These are phyloP conservation scores for Pycnomerus fuliginosus DNA, from an alignment of 2,888 invertebrate species.

Conservation along the genomic window DNA sequence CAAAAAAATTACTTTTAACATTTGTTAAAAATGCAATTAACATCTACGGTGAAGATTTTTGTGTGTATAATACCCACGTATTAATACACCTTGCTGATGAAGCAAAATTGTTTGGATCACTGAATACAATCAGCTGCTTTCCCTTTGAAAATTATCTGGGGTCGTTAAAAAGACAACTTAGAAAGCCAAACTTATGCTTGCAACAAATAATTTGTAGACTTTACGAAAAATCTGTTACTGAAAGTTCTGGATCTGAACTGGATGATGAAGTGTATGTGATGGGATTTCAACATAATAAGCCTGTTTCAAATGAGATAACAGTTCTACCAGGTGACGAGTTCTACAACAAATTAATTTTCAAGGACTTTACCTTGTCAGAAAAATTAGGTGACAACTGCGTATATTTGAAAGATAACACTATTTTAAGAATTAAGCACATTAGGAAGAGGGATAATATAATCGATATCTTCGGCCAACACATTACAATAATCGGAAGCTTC, in stretches of 20 bases:
- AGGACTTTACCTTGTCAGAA: constrained; percentile 2
- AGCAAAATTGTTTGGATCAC: constrained; percentile 14
- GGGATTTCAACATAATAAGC: not conserved
- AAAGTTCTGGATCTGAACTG: constrained; percentile 2
- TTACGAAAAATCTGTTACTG: constrained; percentile 1
- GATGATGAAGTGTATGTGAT: not conserved
- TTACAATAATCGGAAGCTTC: constrained; percentile 6
- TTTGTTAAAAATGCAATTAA: constrained; percentile 11
- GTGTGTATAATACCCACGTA: constrained; percentile 13
- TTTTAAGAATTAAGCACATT: constrained; percentile 3
- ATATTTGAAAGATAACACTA: constrained; percentile 3
- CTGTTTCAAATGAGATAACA: not conserved
- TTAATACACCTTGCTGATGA: constrained; percentile 12
- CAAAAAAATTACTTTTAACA: constrained; percentile 15
- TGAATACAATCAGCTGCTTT: constrained; percentile 18
- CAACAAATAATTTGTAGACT: constrained; percentile 14
- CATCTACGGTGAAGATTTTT: constrained; percentile 17
- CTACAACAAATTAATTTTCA: constrained; percentile 4
- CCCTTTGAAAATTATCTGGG: constrained; percentile 21
- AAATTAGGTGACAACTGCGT: constrained; percentile 10
- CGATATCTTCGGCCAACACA: constrained; percentile 2
- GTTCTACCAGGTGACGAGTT: not conserved
- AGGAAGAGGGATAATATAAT: not conserved
- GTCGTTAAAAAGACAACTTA: constrained; percentile 7
- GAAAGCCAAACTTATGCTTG: constrained; percentile 9